A percentile compares a stretch with the other conserved stretches of the same genome.
These are phyloP conservation scores for Habrosyne pyritoides DNA, from an alignment of 2,888 invertebrate genomes.

Conservation along the genomic window DNA sequence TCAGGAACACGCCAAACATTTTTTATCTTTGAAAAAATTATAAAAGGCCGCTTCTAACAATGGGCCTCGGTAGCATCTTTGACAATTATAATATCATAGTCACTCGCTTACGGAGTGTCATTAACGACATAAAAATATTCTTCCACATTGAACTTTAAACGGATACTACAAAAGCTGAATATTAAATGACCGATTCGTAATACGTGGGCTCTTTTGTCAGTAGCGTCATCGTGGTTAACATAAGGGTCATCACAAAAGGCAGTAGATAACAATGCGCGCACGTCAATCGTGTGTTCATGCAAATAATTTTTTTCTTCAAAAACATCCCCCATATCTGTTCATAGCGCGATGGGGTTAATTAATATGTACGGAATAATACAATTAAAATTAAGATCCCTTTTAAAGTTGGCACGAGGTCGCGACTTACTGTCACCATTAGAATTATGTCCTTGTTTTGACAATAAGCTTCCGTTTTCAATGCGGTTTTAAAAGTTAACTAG, in stretches of 20 bases:
- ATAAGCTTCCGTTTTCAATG: conserved; percentile 63
- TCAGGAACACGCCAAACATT: conserved; percentile 82
- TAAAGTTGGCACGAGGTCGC: conserved; percentile 75
- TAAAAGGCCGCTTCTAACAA: conserved; percentile 79
- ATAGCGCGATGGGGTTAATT: conserved; percentile 80
- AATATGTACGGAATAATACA: conserved; percentile 80
- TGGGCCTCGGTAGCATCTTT: conserved; percentile 82
- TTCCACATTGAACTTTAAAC: conserved; percentile 59
- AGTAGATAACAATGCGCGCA: conserved; percentile 80
- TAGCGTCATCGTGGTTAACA: conserved; percentile 65
- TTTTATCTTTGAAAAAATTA: conserved; percentile 82
- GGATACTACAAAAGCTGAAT: conserved; percentile 49
- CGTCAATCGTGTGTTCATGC: conserved; percentile 83
- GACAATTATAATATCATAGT: conserved; percentile 81
- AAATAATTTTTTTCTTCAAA: conserved; percentile 80
- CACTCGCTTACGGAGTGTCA: conserved; percentile 45
- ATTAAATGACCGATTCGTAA: conserved; percentile 40
- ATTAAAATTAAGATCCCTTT: conserved; percentile 77
- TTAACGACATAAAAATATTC: conserved; percentile 45
- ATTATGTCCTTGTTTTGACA: conserved; percentile 78
- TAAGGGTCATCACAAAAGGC: conserved; percentile 83
- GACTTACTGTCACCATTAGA: conserved; percentile 79
- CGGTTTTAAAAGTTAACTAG: conserved; percentile 65
- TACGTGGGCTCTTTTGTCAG: conserved; percentile 50
- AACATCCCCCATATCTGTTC: conserved; percentile 80